phyloP scores from a whole-genome alignment of 2,113 vertebrate species.

The Cyprinodon variegatus region DNA sequence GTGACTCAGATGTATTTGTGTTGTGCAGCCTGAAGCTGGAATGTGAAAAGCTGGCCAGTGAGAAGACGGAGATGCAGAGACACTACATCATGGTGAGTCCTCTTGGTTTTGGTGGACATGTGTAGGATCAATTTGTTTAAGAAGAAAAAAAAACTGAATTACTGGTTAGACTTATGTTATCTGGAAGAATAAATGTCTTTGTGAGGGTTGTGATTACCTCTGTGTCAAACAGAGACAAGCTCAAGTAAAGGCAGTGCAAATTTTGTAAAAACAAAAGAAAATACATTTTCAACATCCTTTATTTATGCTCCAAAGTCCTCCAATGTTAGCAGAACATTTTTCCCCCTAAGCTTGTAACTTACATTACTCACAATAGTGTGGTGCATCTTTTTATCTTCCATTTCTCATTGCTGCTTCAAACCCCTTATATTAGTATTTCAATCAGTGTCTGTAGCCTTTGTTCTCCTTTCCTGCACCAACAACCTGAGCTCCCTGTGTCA shows the following conservation, averaged over 20 bases:
- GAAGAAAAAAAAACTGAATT: slow-evolving; percentile 20
- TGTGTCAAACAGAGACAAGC: background rate
- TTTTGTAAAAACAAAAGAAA: no score
- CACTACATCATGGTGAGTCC: slow-evolving; percentile 96
- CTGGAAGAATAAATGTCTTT: slow-evolving; percentile 3
- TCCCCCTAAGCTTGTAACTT: background rate
- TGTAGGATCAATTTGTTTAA: slow-evolving; percentile 13
- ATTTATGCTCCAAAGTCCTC: background rate
- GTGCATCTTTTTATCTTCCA: background rate
- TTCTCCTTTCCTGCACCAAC: slow-evolving; percentile 37
- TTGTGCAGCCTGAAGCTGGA: slow-evolving; percentile 93
- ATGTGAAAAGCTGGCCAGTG: slow-evolving; percentile 91
- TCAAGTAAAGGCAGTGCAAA: background rate
- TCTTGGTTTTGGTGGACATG: slow-evolving; percentile 14
- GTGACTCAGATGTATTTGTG: slow-evolving; percentile 25
- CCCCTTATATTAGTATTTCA: slow-evolving; percentile 1
- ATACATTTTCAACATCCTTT: no score
- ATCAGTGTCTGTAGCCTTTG: slow-evolving; percentile 15
- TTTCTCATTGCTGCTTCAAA: slow-evolving; percentile 17
- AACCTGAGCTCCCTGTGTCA: slow-evolving; percentile 59
- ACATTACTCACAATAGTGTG: background rate
- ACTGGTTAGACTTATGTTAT: slow-evolving; percentile 5
- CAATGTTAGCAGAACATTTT: no score
- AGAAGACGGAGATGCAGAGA: slow-evolving; percentile 90
- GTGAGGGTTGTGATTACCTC: slow-evolving; percentile 3